Evolutionary conservation across 1,140 invertebrate species (phyloP), one percentile per base, ranked within the genome.

Genomic region (Neodiprion virginianus): DNA sequence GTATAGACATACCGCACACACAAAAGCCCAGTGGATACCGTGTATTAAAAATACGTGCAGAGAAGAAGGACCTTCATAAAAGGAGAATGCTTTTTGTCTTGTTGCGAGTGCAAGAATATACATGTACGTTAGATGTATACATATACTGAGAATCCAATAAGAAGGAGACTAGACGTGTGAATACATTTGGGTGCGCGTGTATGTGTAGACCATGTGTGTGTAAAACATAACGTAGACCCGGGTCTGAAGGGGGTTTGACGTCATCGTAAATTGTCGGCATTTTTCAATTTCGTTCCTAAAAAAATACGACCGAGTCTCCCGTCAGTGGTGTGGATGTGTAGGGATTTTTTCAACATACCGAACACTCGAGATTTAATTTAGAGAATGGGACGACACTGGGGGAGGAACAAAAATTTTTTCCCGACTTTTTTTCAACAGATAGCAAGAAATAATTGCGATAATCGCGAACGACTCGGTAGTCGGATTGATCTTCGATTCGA

Each of bases 261-360:
- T 71, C 23, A 76, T 67, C 72, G 66, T 74, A 74, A 76, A 71
- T 76, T 74, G 72, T 70, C 74, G 70, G 67, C 71, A 69, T 75
- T 77, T 76, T 76, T 71, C 75, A 76, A 76, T 76, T 76, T 75
- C 66, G 71, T 49, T 17, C 53, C 53, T 61, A 61, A 8, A 61
- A 12, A 17, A 14, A 61, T 12, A 12, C 11, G n/a, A 8, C 11
- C n/a, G 53, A 14, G 53, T 61, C 53, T 14, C 53, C 53, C 8
- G n/a, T 14, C 7, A 8, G 11, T 17, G 8, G 53, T 8, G n/a
- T 17, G 28, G 28, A 40, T 40, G 28, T 5, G 28, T 3, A 40
- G 28, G 28, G 28, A 40, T 40, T 40, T 40, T 40, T 40, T 40
- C 28, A 40, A 40, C 28, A 40, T 5, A 40, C 28, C 28, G 5